Conservation (phyloP, 2,113 vertebrate genomes). For the Menidia beryllina region DNA sequence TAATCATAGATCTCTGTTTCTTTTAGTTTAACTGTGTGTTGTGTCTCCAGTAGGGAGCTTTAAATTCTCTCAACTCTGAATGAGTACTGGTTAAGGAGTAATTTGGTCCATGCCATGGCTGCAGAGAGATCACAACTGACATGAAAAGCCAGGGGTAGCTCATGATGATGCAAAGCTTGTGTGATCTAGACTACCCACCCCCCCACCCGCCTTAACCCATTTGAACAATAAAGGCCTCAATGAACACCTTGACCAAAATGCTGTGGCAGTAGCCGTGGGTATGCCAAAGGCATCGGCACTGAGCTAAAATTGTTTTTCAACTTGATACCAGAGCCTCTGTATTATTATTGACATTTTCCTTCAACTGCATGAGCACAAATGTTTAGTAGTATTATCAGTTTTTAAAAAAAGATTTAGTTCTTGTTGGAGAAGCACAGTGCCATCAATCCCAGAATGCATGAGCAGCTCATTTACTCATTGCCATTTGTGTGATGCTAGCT, state of each 20-base stretch:
- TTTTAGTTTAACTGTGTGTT: conserved; percentile 34
- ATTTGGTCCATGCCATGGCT: conserved; percentile 2
- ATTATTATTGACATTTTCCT: conserved; percentile 27
- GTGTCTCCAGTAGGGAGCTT: conserved; percentile 8
- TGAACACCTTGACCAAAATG: conserved; percentile 51
- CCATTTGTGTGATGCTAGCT: conserved; percentile 25
- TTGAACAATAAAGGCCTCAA: conserved; percentile 50
- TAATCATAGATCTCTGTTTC: conserved; percentile 33
- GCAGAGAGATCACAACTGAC: conserved; percentile 35
- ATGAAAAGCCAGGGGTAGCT: conserved; percentile 45
- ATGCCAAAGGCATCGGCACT: conserved; percentile 40
- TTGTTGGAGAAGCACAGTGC: not conserved
- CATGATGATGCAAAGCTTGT: conserved; percentile 45
- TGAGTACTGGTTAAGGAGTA: conserved; percentile 23
- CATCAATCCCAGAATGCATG: conserved; percentile 24
- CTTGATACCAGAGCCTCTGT: conserved; percentile 25
- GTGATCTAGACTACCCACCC: conserved; percentile 39
- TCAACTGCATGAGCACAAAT: not conserved
- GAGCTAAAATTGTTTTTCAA: conserved; percentile 41
- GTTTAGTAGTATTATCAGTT: conserved; percentile 16
- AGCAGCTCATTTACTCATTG: conserved; percentile 11
- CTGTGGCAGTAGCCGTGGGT: conserved; percentile 47
- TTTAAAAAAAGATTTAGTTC: conserved; percentile 1
- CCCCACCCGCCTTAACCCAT: conserved; percentile 36
- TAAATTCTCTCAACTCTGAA: conserved; percentile 16